Evolutionary conservation across 1,140 invertebrate genomes (phyloP).

Genomic region (Calephelis nemesis): DNA sequence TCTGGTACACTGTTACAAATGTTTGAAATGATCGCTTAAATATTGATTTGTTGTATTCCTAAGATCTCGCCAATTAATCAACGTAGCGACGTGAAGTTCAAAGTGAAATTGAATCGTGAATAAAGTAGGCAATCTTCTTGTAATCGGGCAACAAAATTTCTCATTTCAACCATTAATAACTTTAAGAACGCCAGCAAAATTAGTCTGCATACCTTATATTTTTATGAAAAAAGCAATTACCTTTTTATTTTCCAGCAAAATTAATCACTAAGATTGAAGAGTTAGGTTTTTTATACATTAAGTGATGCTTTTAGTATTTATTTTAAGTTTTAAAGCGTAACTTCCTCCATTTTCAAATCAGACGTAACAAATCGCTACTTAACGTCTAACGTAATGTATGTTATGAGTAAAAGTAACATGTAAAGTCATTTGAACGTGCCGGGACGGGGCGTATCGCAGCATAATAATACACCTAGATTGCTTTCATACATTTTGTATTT

Average conservation of each 20-base stretch:
- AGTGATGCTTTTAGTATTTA: too few species aligned
- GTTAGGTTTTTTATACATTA: too few species aligned
- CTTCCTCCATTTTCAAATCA: too few species aligned
- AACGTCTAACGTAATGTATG: too few species aligned
- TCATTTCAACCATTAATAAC: slow-evolving; percentile 13
- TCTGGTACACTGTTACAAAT: background rate
- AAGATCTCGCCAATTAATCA: slow-evolving; percentile 4
- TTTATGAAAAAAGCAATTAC: background rate
- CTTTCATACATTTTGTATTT: too few species aligned
- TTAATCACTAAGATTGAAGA: too few species aligned
- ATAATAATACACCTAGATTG: too few species aligned
- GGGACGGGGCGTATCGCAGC: too few species aligned
- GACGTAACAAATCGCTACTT: too few species aligned
- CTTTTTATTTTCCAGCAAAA: background rate
- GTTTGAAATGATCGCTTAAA: background rate
- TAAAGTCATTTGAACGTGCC: too few species aligned
- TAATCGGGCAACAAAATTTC: slow-evolving; percentile 13
- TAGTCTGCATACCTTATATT: background rate
- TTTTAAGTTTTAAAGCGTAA: too few species aligned
- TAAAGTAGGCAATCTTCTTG: slow-evolving; percentile 14
- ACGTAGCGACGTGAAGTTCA: slow-evolving; percentile 4
- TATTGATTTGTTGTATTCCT: slow-evolving; percentile 10
- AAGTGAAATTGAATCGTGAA: slow-evolving; percentile 15
- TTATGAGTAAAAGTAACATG: too few species aligned
- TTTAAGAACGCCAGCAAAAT: slow-evolving; percentile 1